A percentile compares a stretch with the other conserved stretches of the same genome.
These are phyloP conservation scores for Labeo catla DNA, from an alignment of 2,113 vertebrate species.

Conservation along the genomic window DNA sequence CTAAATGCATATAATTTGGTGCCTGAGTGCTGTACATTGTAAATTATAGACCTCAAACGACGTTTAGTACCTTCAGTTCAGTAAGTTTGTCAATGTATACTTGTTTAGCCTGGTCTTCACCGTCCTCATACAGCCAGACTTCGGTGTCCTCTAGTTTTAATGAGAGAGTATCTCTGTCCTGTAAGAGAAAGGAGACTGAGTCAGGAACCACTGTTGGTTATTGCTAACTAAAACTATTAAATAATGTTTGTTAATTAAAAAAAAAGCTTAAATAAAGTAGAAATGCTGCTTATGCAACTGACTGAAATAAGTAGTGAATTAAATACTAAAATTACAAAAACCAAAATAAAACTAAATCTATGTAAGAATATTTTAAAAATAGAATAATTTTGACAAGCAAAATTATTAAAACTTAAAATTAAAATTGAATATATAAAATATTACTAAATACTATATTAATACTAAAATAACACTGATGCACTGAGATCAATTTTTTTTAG, in stretches of 20 bases:
- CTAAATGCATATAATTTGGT: neutral
- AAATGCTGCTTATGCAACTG: neutral
- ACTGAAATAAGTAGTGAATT: neutral
- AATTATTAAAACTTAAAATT: neutral
- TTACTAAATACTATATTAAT: neutral
- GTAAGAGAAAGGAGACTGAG: conserved; percentile 21
- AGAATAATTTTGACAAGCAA: neutral
- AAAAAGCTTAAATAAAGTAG: neutral
- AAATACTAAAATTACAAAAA: neutral
- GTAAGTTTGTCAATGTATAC: conserved; percentile 93
- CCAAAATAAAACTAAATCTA: neutral
- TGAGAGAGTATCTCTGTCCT: conserved; percentile 89
- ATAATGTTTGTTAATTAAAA: neutral
- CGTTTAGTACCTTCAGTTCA: conserved; percentile 84
- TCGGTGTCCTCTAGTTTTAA: conserved; percentile 94
- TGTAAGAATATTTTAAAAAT: neutral
- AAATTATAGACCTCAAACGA: neutral
- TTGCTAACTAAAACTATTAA: neutral
- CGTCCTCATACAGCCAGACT: conserved; percentile 96
- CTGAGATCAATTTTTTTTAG: too few relatives aligned
- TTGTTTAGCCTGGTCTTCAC: conserved; percentile 97
- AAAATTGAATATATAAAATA: neutral
- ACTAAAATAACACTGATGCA: neutral
- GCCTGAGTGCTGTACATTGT: neutral
- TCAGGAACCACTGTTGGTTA: neutral